These are phyloP conservation scores for Eupithecia insigniata DNA, from an alignment of 2,888 invertebrate species.

Conservation along the genomic window DNA sequence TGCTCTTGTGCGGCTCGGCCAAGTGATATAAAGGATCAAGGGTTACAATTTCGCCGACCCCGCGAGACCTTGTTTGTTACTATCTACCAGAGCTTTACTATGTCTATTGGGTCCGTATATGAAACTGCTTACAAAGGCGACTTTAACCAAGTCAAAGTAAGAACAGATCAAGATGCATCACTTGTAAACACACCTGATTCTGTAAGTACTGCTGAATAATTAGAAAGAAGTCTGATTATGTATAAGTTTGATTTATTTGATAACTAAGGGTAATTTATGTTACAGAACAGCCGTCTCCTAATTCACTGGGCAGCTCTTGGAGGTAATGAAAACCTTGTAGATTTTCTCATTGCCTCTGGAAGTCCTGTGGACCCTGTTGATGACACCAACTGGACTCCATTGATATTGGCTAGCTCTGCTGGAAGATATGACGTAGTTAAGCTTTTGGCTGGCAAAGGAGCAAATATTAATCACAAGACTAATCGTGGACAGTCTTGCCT, in stretches of 20 bases:
- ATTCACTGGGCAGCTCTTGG: constrained; percentile 92
- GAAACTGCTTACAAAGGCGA: constrained; percentile 90
- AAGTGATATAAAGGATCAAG: no score
- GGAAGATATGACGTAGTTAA: constrained; percentile 88
- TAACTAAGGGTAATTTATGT: constrained; percentile 37
- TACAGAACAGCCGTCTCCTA: constrained; percentile 88
- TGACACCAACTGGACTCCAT: constrained; percentile 90
- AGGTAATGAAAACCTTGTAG: constrained; percentile 89
- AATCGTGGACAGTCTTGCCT: constrained; percentile 90
- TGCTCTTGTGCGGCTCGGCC: no score
- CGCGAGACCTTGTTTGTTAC: no score
- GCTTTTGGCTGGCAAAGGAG: constrained; percentile 86
- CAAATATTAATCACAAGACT: constrained; percentile 89
- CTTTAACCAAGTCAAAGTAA: constrained; percentile 86
- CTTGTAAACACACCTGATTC: constrained; percentile 63
- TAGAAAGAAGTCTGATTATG: background rate
- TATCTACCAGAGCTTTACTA: constrained; percentile 41
- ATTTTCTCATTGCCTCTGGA: constrained; percentile 86
- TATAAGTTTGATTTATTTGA: constrained; percentile 5
- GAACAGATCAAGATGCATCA: constrained; percentile 81
- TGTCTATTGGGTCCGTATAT: constrained; percentile 81
- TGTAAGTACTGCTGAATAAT: constrained; percentile 51
- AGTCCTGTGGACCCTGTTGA: constrained; percentile 88
- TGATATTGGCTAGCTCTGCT: constrained; percentile 92
- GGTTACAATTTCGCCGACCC: no score